Percentiles rank a stretch among this genome's conserved stretches.
These are phyloP conservation scores for Cheilosia impressa DNA, from an alignment of 2,888 invertebrate species.

Conservation along the genomic window DNA sequence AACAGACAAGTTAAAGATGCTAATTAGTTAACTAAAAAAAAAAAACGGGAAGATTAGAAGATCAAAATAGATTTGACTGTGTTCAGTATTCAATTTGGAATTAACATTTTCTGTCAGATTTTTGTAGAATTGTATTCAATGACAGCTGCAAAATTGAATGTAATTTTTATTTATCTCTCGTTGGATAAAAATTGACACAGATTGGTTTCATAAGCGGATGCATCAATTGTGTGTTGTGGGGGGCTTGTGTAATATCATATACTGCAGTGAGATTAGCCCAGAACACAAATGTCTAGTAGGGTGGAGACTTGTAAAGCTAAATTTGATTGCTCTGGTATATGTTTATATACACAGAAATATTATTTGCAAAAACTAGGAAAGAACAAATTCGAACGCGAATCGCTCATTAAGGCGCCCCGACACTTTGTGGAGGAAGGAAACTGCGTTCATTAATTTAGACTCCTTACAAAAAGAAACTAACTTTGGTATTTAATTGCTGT, in stretches of 20 bases:
- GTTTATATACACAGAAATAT: not conserved
- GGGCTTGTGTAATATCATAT: slow-evolving; percentile 43
- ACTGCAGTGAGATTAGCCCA: slow-evolving; percentile 41
- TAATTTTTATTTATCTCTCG: slow-evolving; percentile 6
- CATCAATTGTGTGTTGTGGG: slow-evolving; percentile 43
- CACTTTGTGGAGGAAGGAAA: slow-evolving; percentile 24
- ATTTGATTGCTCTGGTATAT: not conserved
- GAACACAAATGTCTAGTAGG: slow-evolving; percentile 22
- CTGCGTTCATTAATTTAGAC: slow-evolving; percentile 18
- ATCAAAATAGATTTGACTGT: slow-evolving; percentile 42
- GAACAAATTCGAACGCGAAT: slow-evolving; percentile 26
- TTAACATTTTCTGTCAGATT: not conserved
- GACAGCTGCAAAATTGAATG: not conserved
- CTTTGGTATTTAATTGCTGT: slow-evolving; percentile 12
- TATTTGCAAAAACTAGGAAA: not conserved
- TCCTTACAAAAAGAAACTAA: not conserved
- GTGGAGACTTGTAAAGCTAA: slow-evolving; percentile 7
- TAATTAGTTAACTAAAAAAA: slow-evolving; percentile 40
- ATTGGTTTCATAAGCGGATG: slow-evolving; percentile 60
- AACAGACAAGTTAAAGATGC: slow-evolving; percentile 57
- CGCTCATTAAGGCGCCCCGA: slow-evolving; percentile 39
- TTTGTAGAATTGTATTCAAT: not conserved
- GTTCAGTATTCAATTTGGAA: slow-evolving; percentile 13
- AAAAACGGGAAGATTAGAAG: slow-evolving; percentile 13
- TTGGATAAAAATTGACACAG: slow-evolving; percentile 43